A percentile compares a stretch with the other conserved stretches of the same genome.
phyloP scores from a whole-genome alignment of 2,888 invertebrate species.

The Spodoptera picta region DNA sequence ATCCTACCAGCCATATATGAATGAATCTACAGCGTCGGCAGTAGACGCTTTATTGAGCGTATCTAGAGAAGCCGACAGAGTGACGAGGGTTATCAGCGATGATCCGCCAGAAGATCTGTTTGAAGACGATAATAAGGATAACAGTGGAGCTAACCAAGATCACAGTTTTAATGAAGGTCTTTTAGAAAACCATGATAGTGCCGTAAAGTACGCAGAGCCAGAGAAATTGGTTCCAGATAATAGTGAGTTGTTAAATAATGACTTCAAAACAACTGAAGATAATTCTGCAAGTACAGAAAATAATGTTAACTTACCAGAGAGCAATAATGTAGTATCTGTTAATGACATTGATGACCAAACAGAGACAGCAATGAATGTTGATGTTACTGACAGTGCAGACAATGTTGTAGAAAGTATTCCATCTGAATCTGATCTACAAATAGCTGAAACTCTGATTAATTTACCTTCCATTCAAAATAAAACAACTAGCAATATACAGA shows the following conservation, averaged over 20 bases:
- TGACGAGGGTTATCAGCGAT: conserved; percentile 78
- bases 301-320: conserved; percentile 20
- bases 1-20: conserved; percentile 70
- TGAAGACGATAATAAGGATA: conserved; percentile 82
- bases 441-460: conserved; percentile 84
- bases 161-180: conserved; percentile 64
- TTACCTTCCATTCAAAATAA: conserved; percentile 80
- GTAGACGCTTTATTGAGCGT: conserved; percentile 85
- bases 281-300: conserved; percentile 36
- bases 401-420: conserved; percentile 68
- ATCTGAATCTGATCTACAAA: conserved; percentile 84
- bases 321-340: conserved; percentile 14
- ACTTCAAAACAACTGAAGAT: conserved; percentile 31
- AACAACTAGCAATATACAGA: conserved; percentile 55
- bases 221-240: conserved; percentile 34
- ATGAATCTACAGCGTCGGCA: conserved; percentile 82
- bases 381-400: conserved; percentile 27
- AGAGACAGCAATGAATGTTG: conserved; percentile 17
- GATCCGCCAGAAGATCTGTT: conserved; percentile 84
- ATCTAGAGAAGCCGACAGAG: conserved; percentile 81
- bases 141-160: conserved; percentile 46
- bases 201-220: conserved; percentile 39
- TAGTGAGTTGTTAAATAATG: conserved; percentile 31
- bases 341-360: conserved; percentile 29
- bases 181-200: conserved; percentile 40